These are phyloP conservation scores for Labia minor DNA, from an alignment of 2,888 invertebrate genomes.

Conservation along the genomic window DNA sequence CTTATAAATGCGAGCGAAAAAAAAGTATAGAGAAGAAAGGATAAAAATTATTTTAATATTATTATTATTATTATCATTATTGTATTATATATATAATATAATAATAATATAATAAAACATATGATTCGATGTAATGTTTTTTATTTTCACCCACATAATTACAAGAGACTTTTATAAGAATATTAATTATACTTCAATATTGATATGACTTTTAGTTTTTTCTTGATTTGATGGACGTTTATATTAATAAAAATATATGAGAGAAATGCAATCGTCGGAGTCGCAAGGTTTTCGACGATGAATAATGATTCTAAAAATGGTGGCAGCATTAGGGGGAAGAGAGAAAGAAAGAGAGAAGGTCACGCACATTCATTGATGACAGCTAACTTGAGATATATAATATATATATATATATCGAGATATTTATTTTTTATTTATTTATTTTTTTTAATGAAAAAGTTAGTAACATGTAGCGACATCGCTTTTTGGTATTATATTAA, in stretches of 20 bases:
- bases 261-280: background rate
- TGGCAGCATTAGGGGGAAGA: background rate
- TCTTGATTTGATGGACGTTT: background rate
- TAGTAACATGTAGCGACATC: constrained; percentile 5
- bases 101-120: too few species aligned
- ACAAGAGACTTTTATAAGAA: background rate
- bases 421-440: background rate
- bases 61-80: background rate
- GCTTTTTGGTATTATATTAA: constrained; percentile 1
- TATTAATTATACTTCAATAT: background rate
- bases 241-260: background rate
- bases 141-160: background rate
- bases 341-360: background rate
- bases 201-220: background rate
- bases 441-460: background rate
- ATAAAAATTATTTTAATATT: background rate
- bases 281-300: background rate
- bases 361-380: constrained; percentile 13
- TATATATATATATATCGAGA: background rate
- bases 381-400: background rate
- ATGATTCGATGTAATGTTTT: too few species aligned
- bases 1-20: background rate
- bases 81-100: background rate
- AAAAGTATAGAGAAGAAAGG: background rate
- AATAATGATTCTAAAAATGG: constrained; percentile 13